Conservation (phyloP, 2,113 vertebrate species). For the Lasiurus borealis region DNA sequence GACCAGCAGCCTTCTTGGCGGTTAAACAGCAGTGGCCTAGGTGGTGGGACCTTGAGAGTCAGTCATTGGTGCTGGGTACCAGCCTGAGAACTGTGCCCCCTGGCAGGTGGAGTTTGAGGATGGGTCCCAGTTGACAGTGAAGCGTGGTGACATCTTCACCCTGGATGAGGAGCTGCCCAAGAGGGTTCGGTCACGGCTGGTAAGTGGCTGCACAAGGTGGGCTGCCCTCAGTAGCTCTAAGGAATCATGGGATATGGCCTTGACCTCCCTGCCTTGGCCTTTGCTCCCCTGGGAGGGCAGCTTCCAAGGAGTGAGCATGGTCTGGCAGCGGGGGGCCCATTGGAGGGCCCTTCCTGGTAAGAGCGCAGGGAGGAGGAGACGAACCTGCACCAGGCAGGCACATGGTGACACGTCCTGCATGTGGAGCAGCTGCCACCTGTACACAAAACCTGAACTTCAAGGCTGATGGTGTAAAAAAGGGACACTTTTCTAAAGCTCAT, state of each 20-base stretch:
- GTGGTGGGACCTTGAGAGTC: neutral
- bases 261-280: neutral
- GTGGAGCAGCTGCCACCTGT: neutral
- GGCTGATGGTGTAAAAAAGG: accelerated
- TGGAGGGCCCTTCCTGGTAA: neutral
- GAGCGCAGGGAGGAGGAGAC: neutral
- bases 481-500: neutral
- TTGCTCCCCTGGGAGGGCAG: neutral
- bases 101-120: constrained; percentile 97
- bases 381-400: accelerated
- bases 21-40: neutral
- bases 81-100: neutral
- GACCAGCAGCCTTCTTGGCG: neutral
- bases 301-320: neutral
- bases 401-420: too few species aligned
- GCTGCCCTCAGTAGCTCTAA: neutral
- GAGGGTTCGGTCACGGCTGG: constrained; percentile 95
- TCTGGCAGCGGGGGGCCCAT: too few species aligned
- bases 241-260: neutral
- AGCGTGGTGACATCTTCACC: constrained; percentile 93
- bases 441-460: accelerated
- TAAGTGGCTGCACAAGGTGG: constrained; percentile 83
- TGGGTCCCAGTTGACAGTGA: constrained; percentile 93
- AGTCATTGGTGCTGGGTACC: neutral
- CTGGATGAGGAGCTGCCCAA: constrained; percentile 96